phyloP scores from a whole-genome alignment of 1,140 invertebrate species.

The Ganaspis sp. region DNA sequence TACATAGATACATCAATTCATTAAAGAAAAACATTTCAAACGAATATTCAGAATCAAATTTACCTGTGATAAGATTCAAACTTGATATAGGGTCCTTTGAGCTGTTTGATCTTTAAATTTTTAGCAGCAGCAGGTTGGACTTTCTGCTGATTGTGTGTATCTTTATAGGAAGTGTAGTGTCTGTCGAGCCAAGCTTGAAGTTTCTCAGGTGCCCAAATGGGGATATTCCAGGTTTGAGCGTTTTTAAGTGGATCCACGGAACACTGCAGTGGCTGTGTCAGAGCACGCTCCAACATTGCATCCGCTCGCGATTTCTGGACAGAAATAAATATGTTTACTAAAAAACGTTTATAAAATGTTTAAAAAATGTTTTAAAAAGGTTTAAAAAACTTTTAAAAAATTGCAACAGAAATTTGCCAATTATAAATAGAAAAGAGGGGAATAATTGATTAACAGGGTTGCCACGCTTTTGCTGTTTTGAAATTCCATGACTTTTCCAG shows the following conservation, averaged over 20 bases:
- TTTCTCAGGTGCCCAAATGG: slow-evolving; percentile 79
- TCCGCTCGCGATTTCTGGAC: slow-evolving; percentile 80
- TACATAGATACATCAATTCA: no score
- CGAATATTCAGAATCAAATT: no score
- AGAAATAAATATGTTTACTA: slow-evolving; percentile 1
- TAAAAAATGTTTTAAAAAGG: neutral
- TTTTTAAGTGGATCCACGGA: slow-evolving; percentile 77
- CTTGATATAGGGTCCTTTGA: slow-evolving; percentile 75
- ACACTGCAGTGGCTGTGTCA: slow-evolving; percentile 76
- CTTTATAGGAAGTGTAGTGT: slow-evolving; percentile 66
- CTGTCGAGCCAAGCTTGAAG: slow-evolving; percentile 75
- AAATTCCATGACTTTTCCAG: no score
- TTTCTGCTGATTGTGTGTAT: slow-evolving; percentile 59
- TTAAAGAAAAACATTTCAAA: no score
- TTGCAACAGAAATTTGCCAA: no score
- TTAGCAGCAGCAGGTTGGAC: slow-evolving; percentile 57
- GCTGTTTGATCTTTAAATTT: slow-evolving; percentile 67
- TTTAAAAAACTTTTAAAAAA: no score
- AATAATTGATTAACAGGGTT: no score
- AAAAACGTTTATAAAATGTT: neutral
- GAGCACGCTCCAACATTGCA: slow-evolving; percentile 83
- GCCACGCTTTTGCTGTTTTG: no score
- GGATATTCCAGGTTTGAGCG: slow-evolving; percentile 78
- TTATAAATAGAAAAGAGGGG: neutral
- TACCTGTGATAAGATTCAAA: slow-evolving; percentile 76